These are phyloP conservation scores for Heliconius congener DNA, from an alignment of 1,140 invertebrate genomes.

Conservation along the genomic window DNA sequence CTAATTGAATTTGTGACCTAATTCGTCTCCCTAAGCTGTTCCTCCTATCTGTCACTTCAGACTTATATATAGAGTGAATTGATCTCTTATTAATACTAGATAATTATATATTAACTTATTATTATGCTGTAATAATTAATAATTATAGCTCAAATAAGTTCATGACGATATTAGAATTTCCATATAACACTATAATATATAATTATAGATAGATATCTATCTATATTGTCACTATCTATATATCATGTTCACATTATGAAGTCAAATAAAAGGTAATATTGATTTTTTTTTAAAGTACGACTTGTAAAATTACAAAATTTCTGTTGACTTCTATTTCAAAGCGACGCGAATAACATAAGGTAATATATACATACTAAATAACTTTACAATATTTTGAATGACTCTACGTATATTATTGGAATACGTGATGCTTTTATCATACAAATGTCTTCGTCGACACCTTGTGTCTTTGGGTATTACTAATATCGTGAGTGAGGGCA, in stretches of 20 bases:
- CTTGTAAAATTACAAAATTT: not conserved
- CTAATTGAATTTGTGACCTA: not conserved
- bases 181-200: not conserved
- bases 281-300: not conserved
- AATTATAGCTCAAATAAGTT: not conserved
- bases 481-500: too few relatives aligned
- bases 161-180: not conserved
- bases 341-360: not conserved
- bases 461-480: not conserved
- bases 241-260: not conserved
- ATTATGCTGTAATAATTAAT: not conserved
- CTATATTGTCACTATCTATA: not conserved
- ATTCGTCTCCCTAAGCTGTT: not conserved
- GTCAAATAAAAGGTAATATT: not conserved
- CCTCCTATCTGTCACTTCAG: not conserved
- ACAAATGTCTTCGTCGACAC: not conserved
- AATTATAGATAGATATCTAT: not conserved
- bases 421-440: not conserved
- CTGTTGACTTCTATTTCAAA: not conserved
- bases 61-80: too few relatives aligned
- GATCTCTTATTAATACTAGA: not conserved
- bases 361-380: not conserved
- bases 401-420: not conserved
- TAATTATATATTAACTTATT: not conserved
- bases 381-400: not conserved